Evolutionary conservation across 2,888 invertebrate species (phyloP), one percentile per base, ranked within the genome.

Genomic region (Phaonia tiefii): DNA sequence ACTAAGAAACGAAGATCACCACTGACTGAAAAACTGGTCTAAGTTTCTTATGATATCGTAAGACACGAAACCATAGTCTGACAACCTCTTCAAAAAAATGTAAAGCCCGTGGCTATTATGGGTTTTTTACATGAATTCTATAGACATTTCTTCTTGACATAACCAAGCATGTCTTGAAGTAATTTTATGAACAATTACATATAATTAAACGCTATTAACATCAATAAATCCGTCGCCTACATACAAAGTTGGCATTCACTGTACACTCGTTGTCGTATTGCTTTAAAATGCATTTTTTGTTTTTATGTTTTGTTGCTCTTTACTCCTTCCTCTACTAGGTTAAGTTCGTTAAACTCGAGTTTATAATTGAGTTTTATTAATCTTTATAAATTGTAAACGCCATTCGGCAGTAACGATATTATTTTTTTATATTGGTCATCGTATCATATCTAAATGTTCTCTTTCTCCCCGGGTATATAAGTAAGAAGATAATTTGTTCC

Each of bases 131-230:
- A 42, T 63, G 20, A 22, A 63, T 22, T 39, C 60, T 17, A n/a
- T n/a, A n/a, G 1, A 13, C n/a, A 37, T 37, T 58, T 8, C 22
- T 20, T 20, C 2, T 15, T 46, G 1, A 15, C 46, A 46, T 49
- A 7, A 22, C 49, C 49, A 49, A 49, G n/a, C 49, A 49, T 20
- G 49, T 20, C 20, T 8, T 49, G 20, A 49, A 49, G 20, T n/a
- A n/a, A n/a, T n/a, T n/a, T n/a, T 49, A 49, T 49, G 22, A 44
- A n/a, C 42, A 60, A 60, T 60, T 39, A 39, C 42, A 17, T 60
- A 42, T 60, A 39, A 60, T 56, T 56, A 4, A 15, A 37, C 17
- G 15, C 37, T 31, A 58, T 44, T 44, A 44, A 63, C 42, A 42
- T 63, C 42, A 44, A 63, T 49, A 10, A 3, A 37, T 7, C 37